Base-by-base conservation (phyloP, 2,888 invertebrate genomes). In the Chironomus tentans region DNA sequence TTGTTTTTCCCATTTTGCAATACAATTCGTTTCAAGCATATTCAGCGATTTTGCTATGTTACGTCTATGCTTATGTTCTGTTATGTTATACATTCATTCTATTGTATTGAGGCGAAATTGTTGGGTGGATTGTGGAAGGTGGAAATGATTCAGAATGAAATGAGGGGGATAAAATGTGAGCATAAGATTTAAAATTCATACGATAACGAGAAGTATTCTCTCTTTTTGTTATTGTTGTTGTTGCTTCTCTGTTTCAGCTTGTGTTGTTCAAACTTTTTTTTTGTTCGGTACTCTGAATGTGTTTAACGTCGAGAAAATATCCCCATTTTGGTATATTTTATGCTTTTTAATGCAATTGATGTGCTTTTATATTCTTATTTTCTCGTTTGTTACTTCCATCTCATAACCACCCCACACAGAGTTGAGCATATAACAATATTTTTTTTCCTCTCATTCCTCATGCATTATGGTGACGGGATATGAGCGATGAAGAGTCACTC, bases 161-260 rank as follows among this genome's bases (percentile, higher is more conserved):
- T 13, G 65, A 65, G 24, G 13, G 65, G 24, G 24, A 21, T 24
- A 65, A 2, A 71, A 24, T 71, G 61, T 12, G 71, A 56, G 71
- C 28, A 28, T 15, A 71, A 71, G 56, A 71, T 71, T 71, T 71
- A 71, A 71, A 71, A 71, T 71, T 71, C 71, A 71, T 71, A 61
- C 56, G 71, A 61, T 47, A 69, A 69, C 15, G 38, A 69, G 69
- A 69, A 28, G 38, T 18, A 69, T 69, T 56, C 56, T 56, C 56
- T 56, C 56, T 56, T 10, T 38, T 38, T 56, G n/a, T n/a, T 56
- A 1, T n/a, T 21, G 65, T 65, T 21, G 15, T 6, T 22, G 18
- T 21, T 62, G 62, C 62, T 21, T 15, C 22, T 18, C 56, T 56
- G 18, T 56, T 56, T 56, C 56, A 56, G n/a, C 15, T 56, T 18